Base-by-base conservation (phyloP, 2,888 invertebrate genomes). In the Caenorhabditis virilis region DNA sequence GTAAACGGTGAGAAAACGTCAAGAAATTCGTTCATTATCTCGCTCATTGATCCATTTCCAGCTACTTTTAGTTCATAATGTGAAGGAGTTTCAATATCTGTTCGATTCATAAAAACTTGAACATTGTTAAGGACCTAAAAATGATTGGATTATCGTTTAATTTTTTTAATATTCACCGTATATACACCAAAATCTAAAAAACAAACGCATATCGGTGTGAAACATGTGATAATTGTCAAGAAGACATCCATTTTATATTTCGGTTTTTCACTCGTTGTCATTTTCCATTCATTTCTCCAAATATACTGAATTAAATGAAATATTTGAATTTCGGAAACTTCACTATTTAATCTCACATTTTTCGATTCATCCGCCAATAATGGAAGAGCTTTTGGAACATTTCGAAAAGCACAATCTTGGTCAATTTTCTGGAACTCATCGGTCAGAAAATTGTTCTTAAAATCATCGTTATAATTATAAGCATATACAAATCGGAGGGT, bases 1-100 rank as follows among this genome's bases (percentile, higher is more conserved):
- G 62, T 72, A 25, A 79, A 54, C 9, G 79, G 79, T 20, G 74
- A 74, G 41, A 79, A 76, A 6, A 71, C 61, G 20, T 74, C 64
- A 20, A 78, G 36, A 33, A 72, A 50, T 16, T 49, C 52, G 18
- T 62, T 64, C 46, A 74, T 48, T 13, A 77, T 30, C 4, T 69
- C 50, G 15, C 64, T 56, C 54, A 74, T 56, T 11, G 52, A 67
- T 13, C 74, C 72, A 27, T 70, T 64, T 16, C 74, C 75, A 35
- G 69, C 45, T 3, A 74, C 68, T 53, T 59, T 58, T 23, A 58
- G 20, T 26, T 69, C 69, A 43, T 70, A 72, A 50, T 70, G 68
- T 6, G 67, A 54, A 0, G 72, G 72, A 9, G 58, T 56, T 15
- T 72, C 72, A 43, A 72, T 53, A 15, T 53, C 59, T 7, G 70